Percentiles rank a stretch among this genome's conserved stretches.
These are phyloP conservation scores for Monoplex corrugatus DNA, from an alignment of 2,888 invertebrate species.

Conservation along the genomic window DNA sequence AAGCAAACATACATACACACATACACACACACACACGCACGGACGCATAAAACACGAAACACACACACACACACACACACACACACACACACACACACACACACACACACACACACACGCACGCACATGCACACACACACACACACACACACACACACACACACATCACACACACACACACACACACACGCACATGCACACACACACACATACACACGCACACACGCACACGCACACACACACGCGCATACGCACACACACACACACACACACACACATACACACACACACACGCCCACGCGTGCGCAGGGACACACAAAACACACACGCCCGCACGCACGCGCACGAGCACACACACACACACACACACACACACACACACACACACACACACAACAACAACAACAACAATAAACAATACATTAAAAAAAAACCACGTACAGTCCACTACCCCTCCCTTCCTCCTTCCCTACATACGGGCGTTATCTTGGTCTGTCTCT, in stretches of 20 bases:
- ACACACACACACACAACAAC: too few relatives aligned
- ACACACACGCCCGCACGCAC: not conserved
- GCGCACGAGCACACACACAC: constrained; percentile 17
- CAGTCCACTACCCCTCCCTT: too few relatives aligned
- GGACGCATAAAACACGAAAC: too few relatives aligned
- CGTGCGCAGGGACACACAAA: not conserved
- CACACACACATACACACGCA: not conserved
- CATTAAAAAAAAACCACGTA: too few relatives aligned
- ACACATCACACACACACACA: not conserved
- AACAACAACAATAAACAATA: too few relatives aligned
- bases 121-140: not conserved
- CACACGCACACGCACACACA: not conserved
- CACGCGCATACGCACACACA: not conserved
- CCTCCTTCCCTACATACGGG: too few relatives aligned
- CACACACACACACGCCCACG: not conserved
- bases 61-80: constrained; percentile 13
- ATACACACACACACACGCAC: not conserved
- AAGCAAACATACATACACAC: not conserved
- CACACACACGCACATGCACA: not conserved
- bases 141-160: not conserved
- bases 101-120: not conserved
- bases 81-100: constrained; percentile 5
- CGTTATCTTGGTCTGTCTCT: too few relatives aligned
- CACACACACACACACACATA: not conserved
- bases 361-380: not conserved